Evolutionary conservation across 37 sponge, comb jelly and placozoan genomes (phyloP).

Genomic region (Chondrosia reniformis): DNA sequence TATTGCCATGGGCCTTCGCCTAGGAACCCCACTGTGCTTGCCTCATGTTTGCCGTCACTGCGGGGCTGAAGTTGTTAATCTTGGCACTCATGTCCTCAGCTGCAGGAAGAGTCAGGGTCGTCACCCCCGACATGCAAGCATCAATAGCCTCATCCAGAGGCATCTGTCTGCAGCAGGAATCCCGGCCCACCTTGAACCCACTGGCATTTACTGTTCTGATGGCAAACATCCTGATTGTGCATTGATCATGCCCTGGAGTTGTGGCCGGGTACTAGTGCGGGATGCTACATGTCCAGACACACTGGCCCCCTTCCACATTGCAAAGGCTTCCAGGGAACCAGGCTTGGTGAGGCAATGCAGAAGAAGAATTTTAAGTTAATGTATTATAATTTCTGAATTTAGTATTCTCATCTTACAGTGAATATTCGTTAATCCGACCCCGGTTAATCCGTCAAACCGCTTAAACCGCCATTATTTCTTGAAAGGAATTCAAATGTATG

Average conservation of each 20-base stretch:
- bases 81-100: slow-evolving; percentile 22
- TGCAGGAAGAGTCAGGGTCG: slow-evolving; percentile 22
- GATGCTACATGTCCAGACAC: too few relatives aligned
- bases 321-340: neutral
- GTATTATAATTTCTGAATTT: too few relatives aligned
- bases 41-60: slow-evolving; percentile 38
- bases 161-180: slow-evolving; percentile 24
- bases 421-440: too few relatives aligned
- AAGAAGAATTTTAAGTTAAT: too few relatives aligned
- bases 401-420: too few relatives aligned
- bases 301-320: neutral
- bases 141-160: slow-evolving; percentile 25
- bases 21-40: slow-evolving; percentile 24
- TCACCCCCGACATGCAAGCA: slow-evolving; percentile 12
- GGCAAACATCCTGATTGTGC: slow-evolving; percentile 33
- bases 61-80: slow-evolving; percentile 19
- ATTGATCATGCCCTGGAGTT: slow-evolving; percentile 27
- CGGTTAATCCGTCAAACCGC: too few relatives aligned
- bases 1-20: slow-evolving; percentile 37
- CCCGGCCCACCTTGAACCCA: slow-evolving; percentile 28
- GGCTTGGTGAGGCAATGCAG: too few relatives aligned
- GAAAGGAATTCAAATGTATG: too few relatives aligned
- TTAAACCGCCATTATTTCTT: too few relatives aligned
- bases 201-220: slow-evolving; percentile 15
- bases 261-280: neutral